Percentiles rank a stretch among this genome's conserved stretches.
Evolutionary conservation across 2,113 vertebrate genomes (phyloP).

Genomic region (Abramis brama): DNA sequence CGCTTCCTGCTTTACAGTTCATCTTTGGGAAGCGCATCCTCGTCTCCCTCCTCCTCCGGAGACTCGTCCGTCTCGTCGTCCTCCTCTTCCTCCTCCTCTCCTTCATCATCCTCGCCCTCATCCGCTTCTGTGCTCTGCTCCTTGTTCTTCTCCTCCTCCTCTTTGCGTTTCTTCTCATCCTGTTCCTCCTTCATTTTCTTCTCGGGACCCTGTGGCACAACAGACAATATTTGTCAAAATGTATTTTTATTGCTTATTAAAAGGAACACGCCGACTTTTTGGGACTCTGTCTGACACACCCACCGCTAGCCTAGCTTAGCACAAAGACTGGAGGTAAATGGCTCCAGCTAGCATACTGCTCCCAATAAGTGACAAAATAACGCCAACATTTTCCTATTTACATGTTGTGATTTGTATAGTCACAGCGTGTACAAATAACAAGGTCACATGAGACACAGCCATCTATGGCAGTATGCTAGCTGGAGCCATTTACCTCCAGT

Average conservation of each 20-base stretch:
- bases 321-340: too few species aligned
- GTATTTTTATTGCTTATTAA: neutral
- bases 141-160: constrained; percentile 73
- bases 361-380: too few species aligned
- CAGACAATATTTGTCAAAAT: neutral
- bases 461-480: too few species aligned
- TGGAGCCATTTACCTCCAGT: too few species aligned
- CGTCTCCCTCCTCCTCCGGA: constrained; percentile 54
- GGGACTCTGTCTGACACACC: too few species aligned
- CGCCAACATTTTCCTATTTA: too few species aligned
- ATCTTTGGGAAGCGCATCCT: constrained; percentile 68
- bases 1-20: constrained; percentile 72
- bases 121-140: constrained; percentile 68
- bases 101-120: constrained; percentile 19
- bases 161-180: constrained; percentile 55
- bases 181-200: constrained; percentile 70
- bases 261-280: too few species aligned
- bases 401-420: too few species aligned
- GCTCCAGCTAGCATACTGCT: too few species aligned
- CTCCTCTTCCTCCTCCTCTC: constrained; percentile 55
- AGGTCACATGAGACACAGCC: too few species aligned
- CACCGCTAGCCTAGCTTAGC: too few species aligned
- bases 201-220: constrained; percentile 57
- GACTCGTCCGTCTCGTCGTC: constrained; percentile 21
- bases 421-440: too few species aligned